Conservation (phyloP, 2,113 vertebrate genomes). For the Sylvia atricapilla region DNA sequence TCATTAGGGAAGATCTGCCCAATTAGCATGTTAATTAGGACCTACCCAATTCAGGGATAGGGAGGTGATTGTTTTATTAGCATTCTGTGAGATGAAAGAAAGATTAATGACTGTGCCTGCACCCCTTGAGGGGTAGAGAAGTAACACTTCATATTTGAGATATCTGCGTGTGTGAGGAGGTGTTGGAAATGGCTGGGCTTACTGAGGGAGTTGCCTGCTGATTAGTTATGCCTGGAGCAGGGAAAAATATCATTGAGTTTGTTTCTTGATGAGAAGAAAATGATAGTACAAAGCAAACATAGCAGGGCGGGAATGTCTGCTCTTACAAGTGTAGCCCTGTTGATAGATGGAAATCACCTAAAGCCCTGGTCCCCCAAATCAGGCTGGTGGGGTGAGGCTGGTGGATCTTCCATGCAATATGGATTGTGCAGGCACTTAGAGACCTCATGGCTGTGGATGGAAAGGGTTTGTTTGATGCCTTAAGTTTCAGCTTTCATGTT, state of each 20-base stretch:
- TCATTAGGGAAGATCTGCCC: conserved; percentile 58
- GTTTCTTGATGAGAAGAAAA: conserved; percentile 34
- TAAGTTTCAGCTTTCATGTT: background rate
- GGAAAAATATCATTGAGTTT: conserved; percentile 43
- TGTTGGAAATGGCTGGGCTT: conserved; percentile 7
- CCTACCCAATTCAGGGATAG: conserved; percentile 15
- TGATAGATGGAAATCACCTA: background rate
- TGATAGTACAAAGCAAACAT: background rate
- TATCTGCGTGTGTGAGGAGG: background rate
- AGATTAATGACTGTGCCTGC: conserved; percentile 51
- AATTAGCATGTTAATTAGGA: conserved; percentile 67
- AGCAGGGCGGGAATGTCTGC: background rate
- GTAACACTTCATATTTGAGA: conserved; percentile 7
- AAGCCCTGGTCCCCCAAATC: background rate
- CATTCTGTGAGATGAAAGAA: conserved; percentile 50
- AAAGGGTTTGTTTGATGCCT: background rate
- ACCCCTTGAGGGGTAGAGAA: conserved; percentile 16
- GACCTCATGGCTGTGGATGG: background rate
- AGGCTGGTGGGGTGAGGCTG: background rate
- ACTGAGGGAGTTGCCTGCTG: conserved; percentile 2
- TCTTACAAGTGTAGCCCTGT: background rate
- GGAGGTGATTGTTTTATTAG: conserved; percentile 58
- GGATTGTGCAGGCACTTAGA: fast-evolving
- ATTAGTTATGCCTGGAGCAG: conserved; percentile 13
- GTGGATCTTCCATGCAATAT: fast-evolving